Percentiles rank a stretch among this genome's conserved stretches.
These are phyloP conservation scores for Chiloscyllium punctatum DNA, from an alignment of 2,797 vertebrate species.

Conservation along the genomic window DNA sequence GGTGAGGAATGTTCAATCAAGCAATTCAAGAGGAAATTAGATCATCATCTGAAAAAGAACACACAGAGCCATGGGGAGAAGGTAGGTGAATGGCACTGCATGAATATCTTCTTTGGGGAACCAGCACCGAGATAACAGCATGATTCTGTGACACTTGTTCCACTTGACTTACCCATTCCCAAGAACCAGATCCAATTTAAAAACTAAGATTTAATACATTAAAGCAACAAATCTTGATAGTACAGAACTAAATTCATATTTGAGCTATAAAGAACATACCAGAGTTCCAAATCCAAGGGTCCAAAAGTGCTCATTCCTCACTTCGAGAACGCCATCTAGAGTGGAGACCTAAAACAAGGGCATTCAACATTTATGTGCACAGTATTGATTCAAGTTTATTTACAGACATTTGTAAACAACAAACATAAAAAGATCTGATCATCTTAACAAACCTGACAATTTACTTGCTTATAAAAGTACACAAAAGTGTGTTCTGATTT, in stretches of 20 bases:
- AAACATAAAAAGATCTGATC: neutral
- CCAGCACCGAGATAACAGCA: neutral
- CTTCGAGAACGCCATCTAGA: constrained; percentile 91
- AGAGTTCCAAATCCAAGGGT: constrained; percentile 90
- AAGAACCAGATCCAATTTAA: neutral
- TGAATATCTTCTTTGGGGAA: neutral
- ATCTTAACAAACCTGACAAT: neutral
- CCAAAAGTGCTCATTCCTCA: constrained; percentile 96
- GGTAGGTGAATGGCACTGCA: neutral
- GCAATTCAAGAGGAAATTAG: neutral
- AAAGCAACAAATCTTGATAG: neutral
- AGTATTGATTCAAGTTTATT: neutral
- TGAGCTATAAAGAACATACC: constrained; percentile 57
- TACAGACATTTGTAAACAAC: neutral
- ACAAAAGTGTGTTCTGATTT: neutral
- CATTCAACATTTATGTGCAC: neutral
- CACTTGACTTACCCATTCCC: neutral
- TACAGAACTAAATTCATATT: neutral
- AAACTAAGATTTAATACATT: neutral
- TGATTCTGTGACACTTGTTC: neutral
- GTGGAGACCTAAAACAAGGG: constrained; percentile 77
- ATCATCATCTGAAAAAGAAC: neutral
- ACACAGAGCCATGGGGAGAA: neutral
- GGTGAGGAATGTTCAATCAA: neutral
- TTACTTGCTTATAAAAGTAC: neutral